Evolutionary conservation across 2,888 invertebrate genomes (phyloP).

Genomic region (Empis stercorea): DNA sequence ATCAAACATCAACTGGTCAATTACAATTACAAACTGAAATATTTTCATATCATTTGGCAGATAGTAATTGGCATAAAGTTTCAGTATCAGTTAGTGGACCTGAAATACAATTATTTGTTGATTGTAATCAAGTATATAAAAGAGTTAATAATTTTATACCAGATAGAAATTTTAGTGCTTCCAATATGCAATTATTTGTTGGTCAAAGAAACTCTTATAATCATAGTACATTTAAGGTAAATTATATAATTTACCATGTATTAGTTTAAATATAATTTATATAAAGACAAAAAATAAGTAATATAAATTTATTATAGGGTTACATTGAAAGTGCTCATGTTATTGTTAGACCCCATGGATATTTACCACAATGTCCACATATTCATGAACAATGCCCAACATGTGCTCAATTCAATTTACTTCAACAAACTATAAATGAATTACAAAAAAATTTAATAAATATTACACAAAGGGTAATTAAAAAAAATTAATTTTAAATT

Average conservation of each 20-base stretch:
- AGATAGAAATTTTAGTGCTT: conserved; percentile 61
- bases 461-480: conserved; percentile 66
- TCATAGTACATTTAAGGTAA: conserved; percentile 79
- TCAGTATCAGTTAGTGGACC: conserved; percentile 74
- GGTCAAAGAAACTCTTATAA: conserved; percentile 70
- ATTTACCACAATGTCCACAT: conserved; percentile 74
- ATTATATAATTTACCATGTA: conserved; percentile 17
- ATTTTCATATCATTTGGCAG: conserved; percentile 76
- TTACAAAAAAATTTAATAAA: conserved; percentile 69
- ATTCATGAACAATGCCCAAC: conserved; percentile 80
- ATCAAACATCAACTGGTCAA: conserved; percentile 41
- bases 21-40: conserved; percentile 63
- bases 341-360: conserved; percentile 74
- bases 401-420: conserved; percentile 74
- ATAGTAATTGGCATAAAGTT: conserved; percentile 77
- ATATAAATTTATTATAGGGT: conserved; percentile 51
- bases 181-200: conserved; percentile 66
- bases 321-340: conserved; percentile 77
- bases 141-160: conserved; percentile 61
- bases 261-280: neutral
- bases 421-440: conserved; percentile 71
- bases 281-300: no score
- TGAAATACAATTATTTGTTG: conserved; percentile 70
- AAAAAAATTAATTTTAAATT: neutral
- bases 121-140: conserved; percentile 76